Evolutionary conservation across 1,140 invertebrate genomes (phyloP).

Genomic region (Drosophila pectinifera): DNA sequence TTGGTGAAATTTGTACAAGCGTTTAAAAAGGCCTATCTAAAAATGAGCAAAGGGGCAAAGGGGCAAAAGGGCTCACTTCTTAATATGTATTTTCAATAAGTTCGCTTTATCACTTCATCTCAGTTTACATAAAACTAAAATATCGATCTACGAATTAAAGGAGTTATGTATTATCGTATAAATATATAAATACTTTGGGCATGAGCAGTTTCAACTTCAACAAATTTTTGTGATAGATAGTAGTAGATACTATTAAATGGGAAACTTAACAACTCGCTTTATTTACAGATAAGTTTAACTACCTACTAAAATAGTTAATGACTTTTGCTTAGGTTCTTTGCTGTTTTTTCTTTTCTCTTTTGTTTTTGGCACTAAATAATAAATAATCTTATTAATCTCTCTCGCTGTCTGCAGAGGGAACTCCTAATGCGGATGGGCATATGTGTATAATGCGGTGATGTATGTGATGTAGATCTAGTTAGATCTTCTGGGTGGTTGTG

Average conservation of each 20-base stretch:
- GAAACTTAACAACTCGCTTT: conserved; percentile 24
- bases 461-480: neutral
- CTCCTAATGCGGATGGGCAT: conserved; percentile 32
- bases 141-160: conserved; percentile 52
- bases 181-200: conserved; percentile 79
- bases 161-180: conserved; percentile 39
- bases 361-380: conserved; percentile 76
- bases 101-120: conserved; percentile 63
- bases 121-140: conserved; percentile 31
- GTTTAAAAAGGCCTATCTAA: conserved; percentile 12
- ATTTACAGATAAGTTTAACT: conserved; percentile 38
- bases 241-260: conserved; percentile 19
- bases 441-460: conserved; percentile 23
- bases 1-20: conserved; percentile 30
- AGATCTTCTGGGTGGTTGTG: conserved; percentile 1
- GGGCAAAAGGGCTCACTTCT: neutral
- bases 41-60: conserved; percentile 21
- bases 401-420: conserved; percentile 57
- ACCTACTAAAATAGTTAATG: conserved; percentile 67
- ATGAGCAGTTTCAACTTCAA: conserved; percentile 64
- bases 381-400: conserved; percentile 82
- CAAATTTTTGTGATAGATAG: conserved; percentile 21
- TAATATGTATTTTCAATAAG: conserved; percentile 10
- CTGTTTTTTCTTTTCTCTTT: conserved; percentile 20
- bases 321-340: conserved; percentile 61